Evolutionary conservation across 2,113 vertebrate genomes (phyloP).

Genomic region (Vimba vimba): DNA sequence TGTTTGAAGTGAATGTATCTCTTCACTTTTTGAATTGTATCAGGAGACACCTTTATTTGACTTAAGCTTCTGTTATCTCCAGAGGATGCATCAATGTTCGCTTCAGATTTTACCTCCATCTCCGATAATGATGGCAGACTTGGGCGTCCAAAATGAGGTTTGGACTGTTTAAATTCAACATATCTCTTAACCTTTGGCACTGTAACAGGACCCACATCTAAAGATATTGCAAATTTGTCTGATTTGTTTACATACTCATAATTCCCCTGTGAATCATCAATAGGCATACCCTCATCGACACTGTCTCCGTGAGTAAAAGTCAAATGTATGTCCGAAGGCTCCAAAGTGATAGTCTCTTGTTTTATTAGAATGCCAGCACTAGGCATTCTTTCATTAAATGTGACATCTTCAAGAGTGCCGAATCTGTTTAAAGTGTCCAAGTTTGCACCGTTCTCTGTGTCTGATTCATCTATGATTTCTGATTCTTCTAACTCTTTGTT

Average conservation of each 20-base stretch:
- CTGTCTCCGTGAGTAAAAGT: conserved; percentile 44
- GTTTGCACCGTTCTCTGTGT: conserved; percentile 8
- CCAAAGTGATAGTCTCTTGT: conserved; percentile 55
- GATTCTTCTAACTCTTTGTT: conserved; percentile 57
- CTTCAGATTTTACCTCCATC: not conserved
- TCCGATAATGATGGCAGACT: not conserved
- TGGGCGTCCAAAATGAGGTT: not conserved
- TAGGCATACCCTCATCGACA: conserved; percentile 37
- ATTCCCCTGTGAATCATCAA: not conserved
- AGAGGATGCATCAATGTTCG: not conserved
- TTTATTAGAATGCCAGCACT: conserved; percentile 25
- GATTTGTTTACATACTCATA: conserved; percentile 17
- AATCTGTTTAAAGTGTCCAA: not conserved
- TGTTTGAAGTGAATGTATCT: conserved; percentile 36
- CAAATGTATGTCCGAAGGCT: conserved; percentile 49
- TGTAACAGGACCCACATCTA: not conserved
- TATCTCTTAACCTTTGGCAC: conserved; percentile 44
- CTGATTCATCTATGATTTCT: conserved; percentile 8
- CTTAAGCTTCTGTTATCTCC: not conserved
- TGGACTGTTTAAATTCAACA: conserved; percentile 46
- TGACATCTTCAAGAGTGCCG: not conserved
- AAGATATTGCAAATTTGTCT: not conserved
- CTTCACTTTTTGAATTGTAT: conserved; percentile 34
- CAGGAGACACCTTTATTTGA: conserved; percentile 23
- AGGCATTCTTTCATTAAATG: not conserved